Evolutionary conservation across 2,888 invertebrate genomes (phyloP), one percentile per base, ranked within the genome.

Genomic region (Polydrusus tereticollis): DNA sequence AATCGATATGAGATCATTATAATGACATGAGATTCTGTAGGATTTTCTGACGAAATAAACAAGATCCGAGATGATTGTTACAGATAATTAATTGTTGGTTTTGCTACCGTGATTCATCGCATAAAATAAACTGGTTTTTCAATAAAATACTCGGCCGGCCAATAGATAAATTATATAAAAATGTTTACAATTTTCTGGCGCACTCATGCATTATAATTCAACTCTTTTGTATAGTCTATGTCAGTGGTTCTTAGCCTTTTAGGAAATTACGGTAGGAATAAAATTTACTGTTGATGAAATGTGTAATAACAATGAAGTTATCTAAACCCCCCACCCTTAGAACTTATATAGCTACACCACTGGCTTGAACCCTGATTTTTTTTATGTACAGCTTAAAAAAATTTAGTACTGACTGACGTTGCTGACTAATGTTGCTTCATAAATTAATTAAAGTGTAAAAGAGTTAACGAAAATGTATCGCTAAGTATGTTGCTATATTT

Each of bases 21-120:
- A 64, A 23, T 63, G 62, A 47, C 62, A 63, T 16, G 33, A n/a
- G 33, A 20, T 26, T 21, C 26, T 12, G 68, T 68, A 60, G 59
- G 59, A 33, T 59, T 59, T 36, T 68, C 68, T 68, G 68, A 68
- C 52, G 68, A 50, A 59, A 50, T 60, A 60, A 68, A 68, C 68
- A 43, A 45, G 43, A 59, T 38, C 33, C 33, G 33, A 16, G 52
- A 58, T 20, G 58, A 52, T 66, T 58, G 26, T 67, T 67, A 67
- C 36, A 26, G 14, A 33, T 66, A 57, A 66, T 57, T 55, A 65
- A 12, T 26, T 65, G 20, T 18, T 59, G 18, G 16, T 41, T 41
- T 57, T 57, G 36, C 38, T 59, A 21, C 43, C 4, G 50, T 59
- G 67, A 67, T 23, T 59, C 47, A 67, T 29, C 59, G 20, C 21